Evolutionary conservation across 2,888 invertebrate species (phyloP).

Genomic region (Himalopsyche anomala): DNA sequence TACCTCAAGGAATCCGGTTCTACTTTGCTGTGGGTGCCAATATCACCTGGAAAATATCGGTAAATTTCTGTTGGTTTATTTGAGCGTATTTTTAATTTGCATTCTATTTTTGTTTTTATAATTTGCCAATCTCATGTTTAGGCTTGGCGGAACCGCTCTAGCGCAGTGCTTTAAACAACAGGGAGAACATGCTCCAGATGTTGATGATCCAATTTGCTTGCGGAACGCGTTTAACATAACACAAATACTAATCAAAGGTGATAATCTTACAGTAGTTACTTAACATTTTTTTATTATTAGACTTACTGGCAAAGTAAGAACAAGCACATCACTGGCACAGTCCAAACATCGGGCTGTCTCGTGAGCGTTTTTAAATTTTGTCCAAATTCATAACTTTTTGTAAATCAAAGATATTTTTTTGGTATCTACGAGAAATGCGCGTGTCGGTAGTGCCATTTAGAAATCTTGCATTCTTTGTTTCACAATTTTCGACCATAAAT

Average conservation of each 20-base stretch:
- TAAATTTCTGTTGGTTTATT: slow-evolving; percentile 63
- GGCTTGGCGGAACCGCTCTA: slow-evolving; percentile 94
- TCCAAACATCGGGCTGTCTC: neutral
- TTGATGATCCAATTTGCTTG: slow-evolving; percentile 83
- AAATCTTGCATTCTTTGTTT: too few species aligned
- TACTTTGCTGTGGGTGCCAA: slow-evolving; percentile 86
- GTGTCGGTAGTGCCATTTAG: too few species aligned
- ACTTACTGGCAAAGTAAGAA: neutral
- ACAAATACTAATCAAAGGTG: slow-evolving; percentile 88
- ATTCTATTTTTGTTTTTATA: slow-evolving; percentile 1
- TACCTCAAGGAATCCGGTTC: slow-evolving; percentile 86
- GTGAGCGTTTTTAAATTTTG: too few species aligned
- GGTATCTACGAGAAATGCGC: too few species aligned
- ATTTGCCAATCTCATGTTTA: slow-evolving; percentile 66
- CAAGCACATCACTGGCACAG: neutral
- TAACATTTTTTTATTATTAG: neutral
- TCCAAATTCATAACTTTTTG: too few species aligned
- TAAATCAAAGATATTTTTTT: too few species aligned
- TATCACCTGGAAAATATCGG: slow-evolving; percentile 82
- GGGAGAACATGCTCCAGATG: slow-evolving; percentile 88
- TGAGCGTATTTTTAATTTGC: slow-evolving; percentile 6
- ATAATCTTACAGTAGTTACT: neutral
- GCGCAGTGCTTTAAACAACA: slow-evolving; percentile 93
- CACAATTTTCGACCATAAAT: too few species aligned
- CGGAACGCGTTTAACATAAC: slow-evolving; percentile 88